Evolutionary conservation across 2,797 vertebrate genomes (phyloP).

Genomic region (Smutsia temminckii): DNA sequence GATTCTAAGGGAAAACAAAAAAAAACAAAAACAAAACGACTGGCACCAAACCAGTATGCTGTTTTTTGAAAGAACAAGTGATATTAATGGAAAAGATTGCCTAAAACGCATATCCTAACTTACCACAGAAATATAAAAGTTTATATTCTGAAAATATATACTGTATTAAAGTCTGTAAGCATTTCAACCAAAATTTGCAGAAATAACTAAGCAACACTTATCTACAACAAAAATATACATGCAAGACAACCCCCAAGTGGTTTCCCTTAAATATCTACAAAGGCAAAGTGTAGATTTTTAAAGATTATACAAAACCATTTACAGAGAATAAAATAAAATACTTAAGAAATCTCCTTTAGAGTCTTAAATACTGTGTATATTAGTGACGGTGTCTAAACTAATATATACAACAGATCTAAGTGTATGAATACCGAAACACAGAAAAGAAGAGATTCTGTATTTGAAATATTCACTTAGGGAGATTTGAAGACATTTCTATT

Average conservation of each 20-base stretch:
- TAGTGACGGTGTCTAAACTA: conserved; percentile 89
- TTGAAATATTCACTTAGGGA: conserved; percentile 84
- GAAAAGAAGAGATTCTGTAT: conserved; percentile 80
- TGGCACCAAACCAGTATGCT: conserved; percentile 88
- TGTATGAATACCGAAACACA: conserved; percentile 81
- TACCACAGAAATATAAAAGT: conserved; percentile 95
- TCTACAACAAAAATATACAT: conserved; percentile 95
- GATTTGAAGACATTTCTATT: conserved; percentile 72
- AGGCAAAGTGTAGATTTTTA: conserved; percentile 88
- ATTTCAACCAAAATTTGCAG: conserved; percentile 86
- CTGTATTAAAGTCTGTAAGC: conserved; percentile 90
- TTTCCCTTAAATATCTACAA: conserved; percentile 89
- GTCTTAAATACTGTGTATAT: conserved; percentile 90
- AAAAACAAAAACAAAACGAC: conserved; percentile 73
- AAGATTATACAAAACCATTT: conserved; percentile 91
- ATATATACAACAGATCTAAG: conserved; percentile 85
- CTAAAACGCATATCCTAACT: conserved; percentile 91
- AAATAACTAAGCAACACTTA: conserved; percentile 89
- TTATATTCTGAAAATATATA: conserved; percentile 93
- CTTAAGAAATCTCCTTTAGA: conserved; percentile 87
- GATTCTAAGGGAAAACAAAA: conserved; percentile 72
- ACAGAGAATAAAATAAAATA: conserved; percentile 90
- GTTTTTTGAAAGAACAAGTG: conserved; percentile 91
- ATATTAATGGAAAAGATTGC: conserved; percentile 91
- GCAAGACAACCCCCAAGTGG: conserved; percentile 89